Evolutionary conservation across 2,113 vertebrate genomes (phyloP).

Genomic region (Vulpes vulpes): DNA sequence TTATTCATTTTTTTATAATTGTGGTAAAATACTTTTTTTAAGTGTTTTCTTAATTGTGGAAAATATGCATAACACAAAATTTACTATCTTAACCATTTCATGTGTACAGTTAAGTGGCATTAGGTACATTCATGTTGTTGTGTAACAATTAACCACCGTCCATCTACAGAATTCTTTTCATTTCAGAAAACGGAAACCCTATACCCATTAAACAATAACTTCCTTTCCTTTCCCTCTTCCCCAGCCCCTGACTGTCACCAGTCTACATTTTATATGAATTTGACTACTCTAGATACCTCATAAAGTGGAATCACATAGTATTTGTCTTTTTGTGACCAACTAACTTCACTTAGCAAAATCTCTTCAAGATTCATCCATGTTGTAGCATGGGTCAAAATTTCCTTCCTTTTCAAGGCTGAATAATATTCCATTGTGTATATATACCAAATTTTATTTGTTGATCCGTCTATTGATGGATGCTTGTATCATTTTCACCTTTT

Average conservation of each 20-base stretch:
- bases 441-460: background rate
- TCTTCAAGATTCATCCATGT: background rate
- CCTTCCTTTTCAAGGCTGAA: background rate
- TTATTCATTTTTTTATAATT: background rate
- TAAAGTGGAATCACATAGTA: background rate
- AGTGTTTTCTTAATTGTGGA: background rate
- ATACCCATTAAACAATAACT: background rate
- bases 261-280: background rate
- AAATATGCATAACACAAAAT: background rate
- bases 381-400: background rate
- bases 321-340: background rate
- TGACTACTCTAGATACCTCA: background rate
- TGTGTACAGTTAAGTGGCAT: background rate
- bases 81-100: background rate
- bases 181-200: background rate
- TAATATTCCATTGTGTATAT: background rate
- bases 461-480: background rate
- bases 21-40: background rate
- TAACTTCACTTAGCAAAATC: slow-evolving; percentile 16
- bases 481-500: background rate
- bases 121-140: background rate
- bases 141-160: background rate
- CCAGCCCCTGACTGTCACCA: background rate
- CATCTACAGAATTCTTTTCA: slow-evolving; percentile 1
- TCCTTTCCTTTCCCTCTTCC: background rate